These are phyloP conservation scores for Patella ulyssiponensis DNA, from an alignment of 2,888 invertebrate species.

Conservation along the genomic window DNA sequence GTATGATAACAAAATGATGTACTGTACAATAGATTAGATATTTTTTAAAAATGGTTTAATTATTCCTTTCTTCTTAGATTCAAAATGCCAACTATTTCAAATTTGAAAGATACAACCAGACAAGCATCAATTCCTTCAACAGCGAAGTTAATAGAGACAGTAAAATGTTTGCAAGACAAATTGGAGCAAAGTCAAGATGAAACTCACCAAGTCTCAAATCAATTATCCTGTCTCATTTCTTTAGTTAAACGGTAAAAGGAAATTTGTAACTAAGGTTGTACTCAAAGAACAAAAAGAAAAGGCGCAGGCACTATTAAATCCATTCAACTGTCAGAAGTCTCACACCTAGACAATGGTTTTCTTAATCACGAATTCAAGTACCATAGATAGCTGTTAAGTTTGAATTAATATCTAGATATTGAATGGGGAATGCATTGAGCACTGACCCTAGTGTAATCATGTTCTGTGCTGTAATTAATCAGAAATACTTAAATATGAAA, in stretches of 20 bases:
- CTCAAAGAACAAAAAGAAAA: too few species aligned
- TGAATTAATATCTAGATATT: not conserved
- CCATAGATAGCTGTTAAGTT: not conserved
- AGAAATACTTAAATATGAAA: too few species aligned
- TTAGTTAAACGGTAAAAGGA: slow-evolving; percentile 61
- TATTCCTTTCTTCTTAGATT: too few species aligned
- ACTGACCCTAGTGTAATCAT: not conserved
- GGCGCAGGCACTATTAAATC: too few species aligned
- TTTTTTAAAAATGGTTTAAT: too few species aligned
- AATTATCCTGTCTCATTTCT: slow-evolving; percentile 61
- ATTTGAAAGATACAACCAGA: not conserved
- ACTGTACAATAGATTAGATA: too few species aligned
- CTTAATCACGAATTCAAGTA: not conserved
- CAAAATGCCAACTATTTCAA: not conserved
- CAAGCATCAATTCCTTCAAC: slow-evolving; percentile 20
- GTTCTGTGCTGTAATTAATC: too few species aligned
- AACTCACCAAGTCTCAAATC: slow-evolving; percentile 54
- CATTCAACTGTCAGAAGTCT: too few species aligned
- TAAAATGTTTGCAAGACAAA: slow-evolving; percentile 54
- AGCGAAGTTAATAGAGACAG: slow-evolving; percentile 48
- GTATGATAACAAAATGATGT: too few species aligned
- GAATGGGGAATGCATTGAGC: not conserved
- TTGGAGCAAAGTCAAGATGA: slow-evolving; percentile 50
- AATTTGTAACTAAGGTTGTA: too few species aligned
- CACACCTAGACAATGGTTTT: too few species aligned